Percentiles rank a stretch among this genome's conserved stretches.
Conservation (phyloP, 2,888 invertebrate species). For the Athalia cordata region DNA sequence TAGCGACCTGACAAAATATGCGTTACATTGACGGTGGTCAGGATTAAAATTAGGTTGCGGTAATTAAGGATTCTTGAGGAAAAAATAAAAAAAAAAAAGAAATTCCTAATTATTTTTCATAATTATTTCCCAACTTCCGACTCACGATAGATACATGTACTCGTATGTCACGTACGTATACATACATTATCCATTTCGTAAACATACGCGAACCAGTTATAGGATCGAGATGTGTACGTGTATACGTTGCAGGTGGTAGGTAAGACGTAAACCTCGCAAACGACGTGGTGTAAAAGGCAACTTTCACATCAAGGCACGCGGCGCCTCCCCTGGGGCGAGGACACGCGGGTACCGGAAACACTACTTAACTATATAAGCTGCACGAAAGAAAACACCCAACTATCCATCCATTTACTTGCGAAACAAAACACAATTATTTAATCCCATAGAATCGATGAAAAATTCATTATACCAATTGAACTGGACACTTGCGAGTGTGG, state of each 20-base stretch:
- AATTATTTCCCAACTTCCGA: constrained; percentile 8
- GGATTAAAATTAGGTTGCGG: no score
- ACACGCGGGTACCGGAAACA: constrained; percentile 34
- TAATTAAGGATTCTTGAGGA: no score
- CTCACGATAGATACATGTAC: background rate
- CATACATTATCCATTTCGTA: constrained; percentile 5
- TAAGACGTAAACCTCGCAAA: background rate
- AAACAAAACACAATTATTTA: no score
- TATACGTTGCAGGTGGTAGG: no score
- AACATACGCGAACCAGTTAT: constrained; percentile 32
- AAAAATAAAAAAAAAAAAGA: background rate
- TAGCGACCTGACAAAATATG: no score
- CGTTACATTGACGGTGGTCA: no score
- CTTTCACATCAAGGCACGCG: constrained; percentile 30
- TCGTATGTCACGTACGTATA: background rate
- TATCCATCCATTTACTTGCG: no score
- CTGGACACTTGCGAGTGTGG: no score
- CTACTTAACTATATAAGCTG: background rate
- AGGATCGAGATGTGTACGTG: constrained; percentile 25
- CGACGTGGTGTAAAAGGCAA: background rate
- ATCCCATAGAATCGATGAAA: no score
- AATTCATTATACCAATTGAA: no score
- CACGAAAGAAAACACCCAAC: background rate
- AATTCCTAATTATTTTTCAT: background rate
- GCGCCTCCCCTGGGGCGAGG: constrained; percentile 37